Percentiles rank a stretch among this genome's conserved stretches.
Conservation (phyloP, 2,888 invertebrate genomes). For the Tuberolachnus salignus region DNA sequence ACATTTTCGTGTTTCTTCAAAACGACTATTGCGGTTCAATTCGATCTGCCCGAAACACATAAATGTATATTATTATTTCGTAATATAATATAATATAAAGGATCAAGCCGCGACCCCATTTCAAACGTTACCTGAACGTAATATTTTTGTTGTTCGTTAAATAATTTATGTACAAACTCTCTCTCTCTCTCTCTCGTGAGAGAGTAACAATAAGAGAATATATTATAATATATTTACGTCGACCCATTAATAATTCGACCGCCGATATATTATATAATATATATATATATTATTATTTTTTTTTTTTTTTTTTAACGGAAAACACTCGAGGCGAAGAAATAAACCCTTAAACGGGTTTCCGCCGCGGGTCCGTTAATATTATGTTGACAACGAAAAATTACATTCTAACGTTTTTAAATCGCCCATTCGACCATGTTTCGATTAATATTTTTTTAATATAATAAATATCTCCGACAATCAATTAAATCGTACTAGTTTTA, state of each 20-base stretch:
- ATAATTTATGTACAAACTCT: no score
- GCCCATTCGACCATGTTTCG: no score
- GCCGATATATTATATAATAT: constrained; percentile 21
- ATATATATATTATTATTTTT: constrained; percentile 14
- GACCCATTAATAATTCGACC: constrained; percentile 21
- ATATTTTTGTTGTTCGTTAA: no score
- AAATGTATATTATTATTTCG: no score
- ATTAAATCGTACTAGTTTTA: neutral
- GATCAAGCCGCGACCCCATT: no score
- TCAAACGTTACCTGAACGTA: no score
- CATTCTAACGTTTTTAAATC: neutral
- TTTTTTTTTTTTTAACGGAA: neutral
- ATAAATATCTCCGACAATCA: neutral
- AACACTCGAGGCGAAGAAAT: constrained; percentile 27
- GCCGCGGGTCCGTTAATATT: neutral
- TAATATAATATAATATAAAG: no score
- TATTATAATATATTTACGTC: neutral
- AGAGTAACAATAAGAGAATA: neutral
- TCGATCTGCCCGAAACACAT: no score
- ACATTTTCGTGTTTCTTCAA: no score
- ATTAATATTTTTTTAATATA: neutral
- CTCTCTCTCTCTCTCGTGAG: no score
- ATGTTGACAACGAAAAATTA: constrained; percentile 41
- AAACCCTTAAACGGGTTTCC: constrained; percentile 35
- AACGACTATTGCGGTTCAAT: no score